phyloP scores from a whole-genome alignment of 2,888 invertebrate genomes.

The Sturmia bella region DNA sequence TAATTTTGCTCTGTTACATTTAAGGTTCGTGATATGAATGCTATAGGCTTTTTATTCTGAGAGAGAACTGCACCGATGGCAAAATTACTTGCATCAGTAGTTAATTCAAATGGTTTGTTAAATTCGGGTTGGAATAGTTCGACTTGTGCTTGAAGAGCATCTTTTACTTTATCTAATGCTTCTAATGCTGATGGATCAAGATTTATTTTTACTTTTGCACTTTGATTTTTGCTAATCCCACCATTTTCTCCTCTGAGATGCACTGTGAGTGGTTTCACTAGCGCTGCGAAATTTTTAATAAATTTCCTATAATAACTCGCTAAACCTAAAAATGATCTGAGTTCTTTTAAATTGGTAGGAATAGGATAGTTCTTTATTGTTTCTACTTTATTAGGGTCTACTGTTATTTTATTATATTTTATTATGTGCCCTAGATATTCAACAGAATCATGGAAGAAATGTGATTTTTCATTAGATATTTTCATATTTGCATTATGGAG shows the following conservation, averaged over 20 bases:
- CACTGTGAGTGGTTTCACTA: constrained; percentile 1
- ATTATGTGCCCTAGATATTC: too few relatives aligned
- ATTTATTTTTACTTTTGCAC: not conserved
- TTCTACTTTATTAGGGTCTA: constrained; percentile 4
- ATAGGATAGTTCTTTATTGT: not conserved
- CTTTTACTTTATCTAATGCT: constrained; percentile 8
- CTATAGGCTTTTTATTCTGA: too few relatives aligned
- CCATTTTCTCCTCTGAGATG: constrained; percentile 6
- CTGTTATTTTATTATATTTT: not conserved
- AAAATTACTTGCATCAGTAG: not conserved
- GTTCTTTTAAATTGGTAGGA: not conserved
- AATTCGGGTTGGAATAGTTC: constrained; percentile 8
- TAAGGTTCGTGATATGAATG: not conserved
- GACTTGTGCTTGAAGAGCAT: too few relatives aligned
- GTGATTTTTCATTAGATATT: too few relatives aligned
- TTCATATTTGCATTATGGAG: too few relatives aligned
- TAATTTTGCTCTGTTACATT: not conserved
- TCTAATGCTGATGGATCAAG: constrained; percentile 9
- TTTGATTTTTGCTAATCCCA: constrained; percentile 4
- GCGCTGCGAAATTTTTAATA: constrained; percentile 13
- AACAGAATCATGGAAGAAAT: too few relatives aligned
- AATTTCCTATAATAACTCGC: constrained; percentile 16
- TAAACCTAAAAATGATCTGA: constrained; percentile 5
- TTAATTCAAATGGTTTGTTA: not conserved
- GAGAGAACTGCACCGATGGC: too few relatives aligned